Base-by-base conservation (phyloP, 2,888 invertebrate species). In the Lycocerus yunnanus region DNA sequence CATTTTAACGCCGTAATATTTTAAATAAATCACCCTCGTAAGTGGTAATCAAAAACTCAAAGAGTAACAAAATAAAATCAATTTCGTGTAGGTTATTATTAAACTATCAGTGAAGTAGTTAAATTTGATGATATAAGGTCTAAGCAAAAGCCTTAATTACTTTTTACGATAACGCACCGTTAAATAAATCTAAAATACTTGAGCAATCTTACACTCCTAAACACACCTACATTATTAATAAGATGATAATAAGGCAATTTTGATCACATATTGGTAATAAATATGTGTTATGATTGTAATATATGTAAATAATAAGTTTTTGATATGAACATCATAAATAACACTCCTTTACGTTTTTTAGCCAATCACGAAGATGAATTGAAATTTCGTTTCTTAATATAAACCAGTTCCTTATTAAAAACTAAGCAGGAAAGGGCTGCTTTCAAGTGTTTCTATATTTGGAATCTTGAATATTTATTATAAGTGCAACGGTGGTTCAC, bases 171-270 rank as follows among this genome's bases (percentile, higher is more conserved):
- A 43, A 43, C 43, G 43, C 43, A 43, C 43, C 43, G 43, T 43
- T 43, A 43, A 43, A 43, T 43, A 43, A 43, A 43, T 43, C 43
- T 43, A 43, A 43, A 43, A 43, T 43, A 43, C 43, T 43, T 43
- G 43, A 43, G 43, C 43, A 43, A 43, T 43, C 43, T 43, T 63
- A 15, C 61, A 63, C 61, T 63, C 61, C 61, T 18, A 16, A 63
- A 63, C 61, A 63, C 61, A 63, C 61, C 61, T 63, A 43, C 43
- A 43, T 43, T 43, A 43, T 43, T 20, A 63, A 63, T 18, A 63
- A 18, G 61, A 63, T 63, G 20, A 60, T 60, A 60, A 63, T 63
- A 63, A 63, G 61, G 20, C 20, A 63, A 63, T 63, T 63, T 63
- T 63, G 20, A 20, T 63, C 61, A 63, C 16, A 63, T 63, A 43